These are phyloP conservation scores for Serinus canaria DNA, from an alignment of 2,113 vertebrate species.

Conservation along the genomic window DNA sequence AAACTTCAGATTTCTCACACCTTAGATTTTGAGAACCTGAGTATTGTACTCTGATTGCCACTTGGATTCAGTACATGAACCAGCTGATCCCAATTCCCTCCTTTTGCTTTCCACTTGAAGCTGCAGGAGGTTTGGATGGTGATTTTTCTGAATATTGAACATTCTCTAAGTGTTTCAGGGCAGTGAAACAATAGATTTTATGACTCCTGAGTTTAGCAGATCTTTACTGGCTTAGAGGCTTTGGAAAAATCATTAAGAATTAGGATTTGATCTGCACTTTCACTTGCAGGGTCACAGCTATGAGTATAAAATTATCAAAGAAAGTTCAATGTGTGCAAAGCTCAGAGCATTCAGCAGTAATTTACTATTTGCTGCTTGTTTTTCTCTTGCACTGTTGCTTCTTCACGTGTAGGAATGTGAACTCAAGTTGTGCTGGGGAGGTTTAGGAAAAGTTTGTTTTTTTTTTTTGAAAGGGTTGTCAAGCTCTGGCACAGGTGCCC, in stretches of 20 bases:
- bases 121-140: background rate
- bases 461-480: background rate
- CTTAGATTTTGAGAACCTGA: background rate
- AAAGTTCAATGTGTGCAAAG: background rate
- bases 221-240: constrained; percentile 17
- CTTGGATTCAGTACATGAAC: background rate
- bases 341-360: background rate
- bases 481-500: background rate
- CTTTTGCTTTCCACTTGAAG: background rate
- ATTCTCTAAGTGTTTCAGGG: background rate
- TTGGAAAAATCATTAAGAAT: background rate
- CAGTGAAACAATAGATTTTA: background rate
- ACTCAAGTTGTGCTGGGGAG: background rate
- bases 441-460: background rate
- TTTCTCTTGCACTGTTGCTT: background rate
- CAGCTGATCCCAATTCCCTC: background rate
- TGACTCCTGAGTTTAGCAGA: background rate
- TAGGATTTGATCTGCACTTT: background rate
- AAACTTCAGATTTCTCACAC: background rate
- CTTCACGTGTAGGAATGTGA: background rate
- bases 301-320: background rate
- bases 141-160: background rate
- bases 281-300: background rate
- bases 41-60: background rate
- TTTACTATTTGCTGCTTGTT: background rate